Base-by-base conservation (phyloP, 1,140 invertebrate species). In the Triops longicaudatus region DNA sequence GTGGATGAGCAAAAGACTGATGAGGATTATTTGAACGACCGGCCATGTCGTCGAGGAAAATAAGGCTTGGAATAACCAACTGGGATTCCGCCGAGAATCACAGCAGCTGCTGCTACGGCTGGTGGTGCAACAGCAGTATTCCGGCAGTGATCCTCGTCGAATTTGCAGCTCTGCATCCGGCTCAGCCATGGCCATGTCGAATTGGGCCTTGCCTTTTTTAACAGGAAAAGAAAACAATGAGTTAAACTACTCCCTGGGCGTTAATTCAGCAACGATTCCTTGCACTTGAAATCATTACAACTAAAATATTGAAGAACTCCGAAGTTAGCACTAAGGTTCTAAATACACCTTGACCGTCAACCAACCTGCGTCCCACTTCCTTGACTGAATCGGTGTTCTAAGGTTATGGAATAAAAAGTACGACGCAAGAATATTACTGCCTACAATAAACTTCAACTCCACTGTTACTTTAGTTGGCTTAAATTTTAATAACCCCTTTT, bases 1-100 rank as follows among this genome's bases (percentile, higher is more conserved):
- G 9, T 63, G 14, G 50, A 63, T 63, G 50, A 63, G 50, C 50
- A 63, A 63, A 63, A 63, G 50, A 63, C 50, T 17, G 14, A 22
- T 63, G 50, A 63, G 50, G 9, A 63, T 22, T 63, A 63, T n/a
- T 63, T 63, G 50, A 17, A 63, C 50, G 50, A 63, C 50, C 22
- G 50, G 50, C 50, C 50, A 22, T 63, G 50, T n/a, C 50, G 50
- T 63, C 50, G 50, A 63, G 50, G 50, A 63, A 63, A 63, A 63
- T 63, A 63, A 63, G 50, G 50, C 50, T 37, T 37, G 31, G 50
- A 63, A n/a, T 17, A 22, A 63, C 50, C 50, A 63, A n/a, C 17
- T 63, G 14, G 50, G 22, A 22, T 63, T 63, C 50, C 50, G 50
- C 50, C 50, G 50, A 63, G 50, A 63, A 63, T 63, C 50, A 63